These are phyloP conservation scores for Laticauda colubrina DNA, from an alignment of 2,113 vertebrate species.

Conservation along the genomic window DNA sequence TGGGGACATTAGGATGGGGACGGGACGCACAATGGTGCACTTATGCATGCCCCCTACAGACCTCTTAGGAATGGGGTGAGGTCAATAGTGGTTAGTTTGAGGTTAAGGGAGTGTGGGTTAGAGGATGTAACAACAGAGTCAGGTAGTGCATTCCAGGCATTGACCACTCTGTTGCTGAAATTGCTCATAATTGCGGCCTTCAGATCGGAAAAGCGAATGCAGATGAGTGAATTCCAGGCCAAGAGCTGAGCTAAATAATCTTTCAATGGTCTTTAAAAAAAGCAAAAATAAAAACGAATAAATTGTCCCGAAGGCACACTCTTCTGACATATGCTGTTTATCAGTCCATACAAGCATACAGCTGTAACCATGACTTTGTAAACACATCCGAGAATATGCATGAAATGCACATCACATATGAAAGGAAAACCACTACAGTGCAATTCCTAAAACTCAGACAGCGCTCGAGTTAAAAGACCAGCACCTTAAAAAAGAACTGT, in stretches of 20 bases:
- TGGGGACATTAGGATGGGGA: too few relatives aligned
- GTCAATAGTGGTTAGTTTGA: too few relatives aligned
- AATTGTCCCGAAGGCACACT: conserved; percentile 68
- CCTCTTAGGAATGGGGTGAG: too few relatives aligned
- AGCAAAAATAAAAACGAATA: conserved; percentile 51
- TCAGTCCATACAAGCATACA: conserved; percentile 69
- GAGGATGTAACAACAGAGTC: too few relatives aligned
- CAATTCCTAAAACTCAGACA: conserved; percentile 65
- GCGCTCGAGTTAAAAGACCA: conserved; percentile 61
- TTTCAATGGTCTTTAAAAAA: conserved; percentile 58
- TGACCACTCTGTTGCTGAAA: too few relatives aligned
- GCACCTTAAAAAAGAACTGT: conserved; percentile 64
- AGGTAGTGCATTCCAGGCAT: too few relatives aligned
- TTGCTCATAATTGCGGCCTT: conserved; percentile 31
- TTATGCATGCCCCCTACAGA: too few relatives aligned
- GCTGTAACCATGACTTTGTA: conserved; percentile 68
- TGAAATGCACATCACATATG: conserved; percentile 45
- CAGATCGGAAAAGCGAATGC: conserved; percentile 52
- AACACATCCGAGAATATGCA: conserved; percentile 69
- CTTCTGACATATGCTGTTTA: conserved; percentile 56
- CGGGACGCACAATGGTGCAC: too few relatives aligned
- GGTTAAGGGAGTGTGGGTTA: too few relatives aligned
- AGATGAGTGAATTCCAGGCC: conserved; percentile 60
- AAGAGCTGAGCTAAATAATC: conserved; percentile 60
- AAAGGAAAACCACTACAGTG: conserved; percentile 72